phyloP scores from a whole-genome alignment of 2,888 invertebrate genomes.

The Conops quadrifasciatus region DNA sequence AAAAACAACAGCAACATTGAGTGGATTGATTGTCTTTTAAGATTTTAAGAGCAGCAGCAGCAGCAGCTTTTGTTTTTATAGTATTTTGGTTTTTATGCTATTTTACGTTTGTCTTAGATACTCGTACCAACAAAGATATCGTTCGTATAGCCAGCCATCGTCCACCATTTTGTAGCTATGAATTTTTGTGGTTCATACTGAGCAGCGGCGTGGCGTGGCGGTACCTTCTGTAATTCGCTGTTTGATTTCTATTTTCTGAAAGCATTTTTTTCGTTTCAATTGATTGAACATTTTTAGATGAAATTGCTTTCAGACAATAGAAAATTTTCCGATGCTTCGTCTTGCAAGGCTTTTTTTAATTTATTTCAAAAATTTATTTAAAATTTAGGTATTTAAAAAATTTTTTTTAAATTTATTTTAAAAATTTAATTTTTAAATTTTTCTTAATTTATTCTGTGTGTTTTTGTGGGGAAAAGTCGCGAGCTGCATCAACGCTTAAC shows the following conservation, averaged over 20 bases:
- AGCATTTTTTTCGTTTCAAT: neutral
- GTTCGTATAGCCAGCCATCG: neutral
- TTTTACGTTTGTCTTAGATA: neutral
- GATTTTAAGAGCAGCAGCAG: no score
- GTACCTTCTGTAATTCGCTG: neutral
- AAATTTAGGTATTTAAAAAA: no score
- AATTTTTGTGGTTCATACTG: neutral
- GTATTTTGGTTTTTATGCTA: neutral
- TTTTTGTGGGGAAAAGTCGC: no score
- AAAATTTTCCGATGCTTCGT: no score
- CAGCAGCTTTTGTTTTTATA: neutral
- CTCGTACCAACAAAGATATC: neutral
- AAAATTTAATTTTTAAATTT: no score
- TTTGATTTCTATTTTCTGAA: neutral
- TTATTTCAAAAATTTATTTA: no score
- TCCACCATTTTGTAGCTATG: slow-evolving; percentile 4
- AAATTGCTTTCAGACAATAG: no score
- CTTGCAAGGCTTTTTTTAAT: no score
- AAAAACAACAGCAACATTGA: slow-evolving; percentile 6
- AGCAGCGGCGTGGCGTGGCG: neutral
- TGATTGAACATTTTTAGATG: no score
- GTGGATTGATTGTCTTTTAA: neutral
- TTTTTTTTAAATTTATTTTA: no score
- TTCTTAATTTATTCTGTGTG: no score
- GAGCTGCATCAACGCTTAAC: no score